Percentiles rank a stretch among this genome's conserved stretches.
phyloP scores from a whole-genome alignment of 2,113 vertebrate genomes.

The Malurus melanocephalus region DNA sequence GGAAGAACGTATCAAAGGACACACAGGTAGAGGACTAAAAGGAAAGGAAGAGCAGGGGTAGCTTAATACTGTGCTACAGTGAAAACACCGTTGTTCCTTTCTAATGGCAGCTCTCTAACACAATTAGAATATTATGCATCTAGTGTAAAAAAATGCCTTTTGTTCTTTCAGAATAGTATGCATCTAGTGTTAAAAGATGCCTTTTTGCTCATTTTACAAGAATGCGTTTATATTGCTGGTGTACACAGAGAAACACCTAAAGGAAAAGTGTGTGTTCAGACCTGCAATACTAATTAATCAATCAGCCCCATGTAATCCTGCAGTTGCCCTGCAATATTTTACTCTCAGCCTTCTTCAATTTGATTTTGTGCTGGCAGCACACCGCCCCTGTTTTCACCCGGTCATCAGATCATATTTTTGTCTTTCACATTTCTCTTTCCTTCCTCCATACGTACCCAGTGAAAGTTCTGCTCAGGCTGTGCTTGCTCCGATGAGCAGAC shows the following conservation, averaged over 20 bases:
- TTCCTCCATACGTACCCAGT: not conserved
- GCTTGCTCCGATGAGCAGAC: not conserved
- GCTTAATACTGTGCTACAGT: not conserved
- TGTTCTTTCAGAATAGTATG: not conserved
- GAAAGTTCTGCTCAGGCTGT: not conserved
- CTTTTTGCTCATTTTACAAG: not conserved
- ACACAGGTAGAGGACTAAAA: not conserved
- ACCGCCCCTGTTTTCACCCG: rapidly evolving
- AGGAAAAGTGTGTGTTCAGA: not conserved
- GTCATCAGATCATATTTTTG: slow-evolving; percentile 1
- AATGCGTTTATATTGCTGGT: not conserved
- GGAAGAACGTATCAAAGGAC: not conserved
- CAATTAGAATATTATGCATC: not conserved
- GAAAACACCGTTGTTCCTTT: not conserved
- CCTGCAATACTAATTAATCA: not conserved
- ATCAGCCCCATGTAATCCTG: not conserved
- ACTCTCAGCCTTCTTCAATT: not conserved
- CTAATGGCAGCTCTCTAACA: not conserved
- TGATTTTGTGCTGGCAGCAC: not conserved
- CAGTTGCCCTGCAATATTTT: not conserved
- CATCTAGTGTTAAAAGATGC: not conserved
- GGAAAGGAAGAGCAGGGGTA: not conserved
- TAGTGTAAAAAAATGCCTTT: not conserved
- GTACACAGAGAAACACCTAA: not conserved
- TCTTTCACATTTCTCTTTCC: not conserved